These are phyloP conservation scores for Corythornis leucogaster DNA, from an alignment of 2,797 vertebrate species.

Conservation along the genomic window DNA sequence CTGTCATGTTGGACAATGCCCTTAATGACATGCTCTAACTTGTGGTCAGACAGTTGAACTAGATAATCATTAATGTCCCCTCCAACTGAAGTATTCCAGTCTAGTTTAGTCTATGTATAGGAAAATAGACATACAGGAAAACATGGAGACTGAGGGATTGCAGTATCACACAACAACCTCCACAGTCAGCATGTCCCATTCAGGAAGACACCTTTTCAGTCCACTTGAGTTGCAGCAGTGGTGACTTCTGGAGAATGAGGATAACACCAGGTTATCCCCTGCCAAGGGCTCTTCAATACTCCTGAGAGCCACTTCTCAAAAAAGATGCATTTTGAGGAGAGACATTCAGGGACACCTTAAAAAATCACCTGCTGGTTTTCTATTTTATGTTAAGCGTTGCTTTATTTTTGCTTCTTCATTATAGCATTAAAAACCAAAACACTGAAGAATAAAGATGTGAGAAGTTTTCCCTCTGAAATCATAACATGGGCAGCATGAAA, in stretches of 20 bases:
- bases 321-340: neutral
- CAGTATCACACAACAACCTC: neutral
- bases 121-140: neutral
- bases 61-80: neutral
- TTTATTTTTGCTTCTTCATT: neutral
- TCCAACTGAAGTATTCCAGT: neutral
- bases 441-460: neutral
- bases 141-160: neutral
- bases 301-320: neutral
- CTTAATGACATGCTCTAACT: neutral
- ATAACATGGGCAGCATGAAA: neutral
- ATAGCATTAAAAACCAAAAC: neutral
- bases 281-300: neutral
- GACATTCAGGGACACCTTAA: neutral
- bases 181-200: rapidly evolving
- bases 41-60: neutral
- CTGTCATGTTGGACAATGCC: neutral
- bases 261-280: neutral
- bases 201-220: neutral
- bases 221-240: neutral
- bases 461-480: neutral
- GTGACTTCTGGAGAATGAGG: neutral
- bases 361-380: neutral
- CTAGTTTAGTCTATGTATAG: neutral
- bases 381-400: neutral